Evolutionary conservation across 2,797 vertebrate genomes (phyloP).

Genomic region (Uromys caudimaculatus): DNA sequence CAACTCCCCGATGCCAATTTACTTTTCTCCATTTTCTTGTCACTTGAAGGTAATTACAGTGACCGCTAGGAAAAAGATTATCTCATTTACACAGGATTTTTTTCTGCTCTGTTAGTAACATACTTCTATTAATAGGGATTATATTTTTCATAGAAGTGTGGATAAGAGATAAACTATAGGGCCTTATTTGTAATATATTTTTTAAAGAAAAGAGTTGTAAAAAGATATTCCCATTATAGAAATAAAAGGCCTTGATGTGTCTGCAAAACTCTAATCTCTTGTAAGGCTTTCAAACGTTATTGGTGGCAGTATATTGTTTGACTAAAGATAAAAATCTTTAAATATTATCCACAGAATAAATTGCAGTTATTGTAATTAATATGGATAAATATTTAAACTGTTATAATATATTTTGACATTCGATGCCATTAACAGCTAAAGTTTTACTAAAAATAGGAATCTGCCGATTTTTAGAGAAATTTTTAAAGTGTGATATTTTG

Average conservation of each 20-base stretch:
- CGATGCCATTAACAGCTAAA: background rate
- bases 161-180: background rate
- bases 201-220: background rate
- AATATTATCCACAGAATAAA: background rate
- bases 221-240: background rate
- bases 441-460: background rate
- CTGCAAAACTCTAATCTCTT: background rate
- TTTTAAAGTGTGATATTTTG: background rate
- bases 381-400: background rate
- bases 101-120: background rate
- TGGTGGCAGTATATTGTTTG: background rate
- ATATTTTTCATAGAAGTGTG: background rate
- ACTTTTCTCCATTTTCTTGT: background rate
- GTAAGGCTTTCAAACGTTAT: background rate
- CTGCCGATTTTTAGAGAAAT: background rate
- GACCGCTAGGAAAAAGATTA: background rate
- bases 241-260: background rate
- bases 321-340: background rate
- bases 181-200: background rate
- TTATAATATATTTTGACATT: background rate
- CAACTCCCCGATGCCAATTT: background rate
- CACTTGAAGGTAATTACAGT: background rate
- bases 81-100: slow-evolving; percentile 18
- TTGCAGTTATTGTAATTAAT: background rate
- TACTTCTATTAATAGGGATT: background rate